phyloP scores from a whole-genome alignment of 2,113 vertebrate species.

The Micronycteris hirsuta region DNA sequence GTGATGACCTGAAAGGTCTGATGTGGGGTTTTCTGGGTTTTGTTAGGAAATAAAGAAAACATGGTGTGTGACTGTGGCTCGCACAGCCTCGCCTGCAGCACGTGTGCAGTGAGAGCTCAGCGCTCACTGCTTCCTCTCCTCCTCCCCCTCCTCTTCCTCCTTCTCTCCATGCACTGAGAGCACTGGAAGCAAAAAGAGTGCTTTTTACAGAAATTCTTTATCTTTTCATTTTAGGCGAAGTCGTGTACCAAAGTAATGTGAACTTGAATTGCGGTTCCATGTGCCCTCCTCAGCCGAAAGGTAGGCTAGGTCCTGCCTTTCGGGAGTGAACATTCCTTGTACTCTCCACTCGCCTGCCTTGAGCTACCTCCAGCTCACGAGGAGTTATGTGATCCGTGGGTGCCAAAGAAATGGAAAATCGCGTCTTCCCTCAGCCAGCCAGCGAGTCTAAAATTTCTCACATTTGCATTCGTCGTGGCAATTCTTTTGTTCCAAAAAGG shows the following conservation, averaged over 20 bases:
- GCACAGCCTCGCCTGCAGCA: too few species aligned
- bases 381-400: background rate
- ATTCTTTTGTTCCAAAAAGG: constrained; percentile 73
- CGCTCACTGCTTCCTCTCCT: too few species aligned
- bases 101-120: background rate
- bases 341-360: background rate
- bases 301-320: background rate
- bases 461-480: constrained; percentile 68
- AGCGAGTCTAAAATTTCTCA: background rate
- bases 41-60: background rate
- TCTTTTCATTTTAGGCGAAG: background rate
- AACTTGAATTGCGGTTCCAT: background rate
- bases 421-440: constrained; percentile 37
- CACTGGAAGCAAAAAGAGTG: background rate
- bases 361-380: background rate
- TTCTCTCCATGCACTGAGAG: background rate
- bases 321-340: background rate
- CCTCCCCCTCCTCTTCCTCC: background rate
- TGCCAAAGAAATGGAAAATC: background rate
- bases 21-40: background rate
- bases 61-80: background rate
- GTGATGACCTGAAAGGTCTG: background rate
- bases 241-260: background rate
- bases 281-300: background rate
- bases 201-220: background rate